phyloP scores from a whole-genome alignment of 2,797 vertebrate genomes.

The Ctenochaetus hawaiiensis region DNA sequence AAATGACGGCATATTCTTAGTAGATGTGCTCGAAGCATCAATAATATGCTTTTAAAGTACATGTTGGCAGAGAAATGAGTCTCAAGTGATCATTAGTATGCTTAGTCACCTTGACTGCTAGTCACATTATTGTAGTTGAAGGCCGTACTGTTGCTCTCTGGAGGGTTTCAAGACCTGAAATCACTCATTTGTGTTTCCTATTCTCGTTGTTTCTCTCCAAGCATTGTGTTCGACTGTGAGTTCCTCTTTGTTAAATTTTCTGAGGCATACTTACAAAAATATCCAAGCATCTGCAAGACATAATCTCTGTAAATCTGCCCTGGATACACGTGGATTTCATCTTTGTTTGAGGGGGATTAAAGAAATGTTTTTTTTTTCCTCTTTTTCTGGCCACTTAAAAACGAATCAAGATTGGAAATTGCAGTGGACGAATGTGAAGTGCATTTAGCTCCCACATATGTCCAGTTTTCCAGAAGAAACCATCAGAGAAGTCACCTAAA shows the following conservation, averaged over 20 bases:
- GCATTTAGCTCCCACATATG: background rate
- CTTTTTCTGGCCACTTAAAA: slow-evolving; percentile 16
- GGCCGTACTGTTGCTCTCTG: slow-evolving; percentile 46
- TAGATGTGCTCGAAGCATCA: slow-evolving; percentile 39
- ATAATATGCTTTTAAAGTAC: slow-evolving; percentile 46
- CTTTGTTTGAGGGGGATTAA: slow-evolving; percentile 40
- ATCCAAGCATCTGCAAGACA: slow-evolving; percentile 11
- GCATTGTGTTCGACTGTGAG: slow-evolving; percentile 3
- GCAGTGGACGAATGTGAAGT: background rate
- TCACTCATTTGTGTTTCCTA: slow-evolving; percentile 35
- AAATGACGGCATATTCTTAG: slow-evolving; percentile 42
- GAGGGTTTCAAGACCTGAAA: slow-evolving; percentile 42
- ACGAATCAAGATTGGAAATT: slow-evolving; percentile 9
- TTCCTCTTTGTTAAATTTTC: slow-evolving; percentile 27
- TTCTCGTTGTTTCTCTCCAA: slow-evolving; percentile 22
- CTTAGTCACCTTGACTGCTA: slow-evolving; percentile 61
- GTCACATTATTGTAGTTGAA: slow-evolving; percentile 48
- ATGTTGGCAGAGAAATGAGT: slow-evolving; percentile 25
- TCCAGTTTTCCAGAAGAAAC: background rate
- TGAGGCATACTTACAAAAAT: slow-evolving; percentile 25
- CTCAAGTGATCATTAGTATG: slow-evolving; percentile 44
- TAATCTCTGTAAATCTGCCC: slow-evolving; percentile 39
- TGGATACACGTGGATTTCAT: slow-evolving; percentile 24
- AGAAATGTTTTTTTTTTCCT: slow-evolving; percentile 3
- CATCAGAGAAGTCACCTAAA: background rate